Percentiles rank a stretch among this genome's conserved stretches.
These are phyloP conservation scores for Pangasius mekongensis DNA, from an alignment of 2,797 vertebrate genomes.

Conservation along the genomic window DNA sequence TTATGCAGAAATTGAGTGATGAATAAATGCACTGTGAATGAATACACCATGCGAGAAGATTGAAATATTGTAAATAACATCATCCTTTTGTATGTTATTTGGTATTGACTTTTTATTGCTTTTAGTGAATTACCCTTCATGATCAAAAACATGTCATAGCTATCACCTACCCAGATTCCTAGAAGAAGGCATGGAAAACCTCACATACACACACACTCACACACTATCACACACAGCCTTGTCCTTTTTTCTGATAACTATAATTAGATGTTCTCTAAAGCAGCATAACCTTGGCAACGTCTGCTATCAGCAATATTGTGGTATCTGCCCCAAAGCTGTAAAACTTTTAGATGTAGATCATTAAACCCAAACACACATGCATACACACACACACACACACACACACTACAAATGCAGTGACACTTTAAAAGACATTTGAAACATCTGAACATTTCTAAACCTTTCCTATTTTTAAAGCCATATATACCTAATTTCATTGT, in stretches of 20 bases:
- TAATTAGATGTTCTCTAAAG: conserved; percentile 38
- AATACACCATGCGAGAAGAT: neutral
- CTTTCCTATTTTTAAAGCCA: neutral
- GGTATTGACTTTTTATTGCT: neutral
- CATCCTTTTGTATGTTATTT: neutral
- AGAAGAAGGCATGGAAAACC: neutral
- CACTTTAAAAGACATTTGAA: neutral
- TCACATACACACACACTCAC: conserved; percentile 17
- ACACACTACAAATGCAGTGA: neutral
- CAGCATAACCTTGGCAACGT: conserved; percentile 29
- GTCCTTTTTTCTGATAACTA: conserved; percentile 31
- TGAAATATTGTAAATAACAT: neutral
- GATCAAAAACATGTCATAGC: neutral
- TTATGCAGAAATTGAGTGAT: neutral
- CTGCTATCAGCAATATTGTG: conserved; percentile 32
- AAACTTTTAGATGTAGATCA: conserved; percentile 18
- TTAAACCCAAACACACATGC: neutral
- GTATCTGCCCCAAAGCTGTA: conserved; percentile 25
- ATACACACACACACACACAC: neutral
- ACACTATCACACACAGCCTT: neutral
- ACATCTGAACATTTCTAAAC: neutral
- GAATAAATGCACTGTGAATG: neutral
- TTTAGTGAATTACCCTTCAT: neutral
- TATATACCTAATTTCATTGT: neutral
- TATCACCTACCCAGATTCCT: neutral